These are phyloP conservation scores for Tipula vernalis DNA, from an alignment of 2,888 invertebrate genomes.

Conservation along the genomic window DNA sequence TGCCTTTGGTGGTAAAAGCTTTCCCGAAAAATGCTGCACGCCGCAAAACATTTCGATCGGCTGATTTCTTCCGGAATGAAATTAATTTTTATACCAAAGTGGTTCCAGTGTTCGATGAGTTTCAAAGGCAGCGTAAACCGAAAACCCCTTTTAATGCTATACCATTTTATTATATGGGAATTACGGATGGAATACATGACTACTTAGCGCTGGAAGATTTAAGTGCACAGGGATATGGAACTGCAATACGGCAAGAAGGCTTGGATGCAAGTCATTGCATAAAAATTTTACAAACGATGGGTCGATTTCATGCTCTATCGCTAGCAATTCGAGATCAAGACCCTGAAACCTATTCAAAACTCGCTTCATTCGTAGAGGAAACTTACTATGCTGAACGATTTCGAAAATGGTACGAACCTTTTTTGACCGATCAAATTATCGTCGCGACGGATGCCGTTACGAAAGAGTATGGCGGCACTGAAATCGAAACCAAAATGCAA, in stretches of 20 bases:
- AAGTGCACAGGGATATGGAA: slow-evolving; percentile 34
- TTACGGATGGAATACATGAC: slow-evolving; percentile 42
- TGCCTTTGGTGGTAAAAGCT: slow-evolving; percentile 50
- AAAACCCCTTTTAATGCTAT: slow-evolving; percentile 41
- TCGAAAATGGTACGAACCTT: slow-evolving; percentile 44
- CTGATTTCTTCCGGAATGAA: slow-evolving; percentile 59
- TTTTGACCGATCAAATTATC: slow-evolving; percentile 38
- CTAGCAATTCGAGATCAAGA: slow-evolving; percentile 45
- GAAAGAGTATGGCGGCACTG: slow-evolving; percentile 46
- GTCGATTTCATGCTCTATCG: slow-evolving; percentile 46
- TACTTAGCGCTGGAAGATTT: slow-evolving; percentile 45
- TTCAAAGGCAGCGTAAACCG: slow-evolving; percentile 24
- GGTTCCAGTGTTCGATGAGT: slow-evolving; percentile 28
- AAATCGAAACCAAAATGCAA: slow-evolving; percentile 43
- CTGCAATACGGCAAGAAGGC: slow-evolving; percentile 38
- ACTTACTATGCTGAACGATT: slow-evolving; percentile 43
- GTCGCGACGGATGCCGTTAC: slow-evolving; percentile 50
- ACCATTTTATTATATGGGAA: slow-evolving; percentile 34
- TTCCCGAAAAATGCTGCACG: slow-evolving; percentile 50
- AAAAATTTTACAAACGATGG: slow-evolving; percentile 39
- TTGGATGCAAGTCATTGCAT: slow-evolving; percentile 40
- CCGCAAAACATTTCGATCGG: slow-evolving; percentile 48
- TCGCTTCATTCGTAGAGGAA: slow-evolving; percentile 37
- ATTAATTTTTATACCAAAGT: slow-evolving; percentile 45
- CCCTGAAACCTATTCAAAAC: slow-evolving; percentile 37